These are phyloP conservation scores for Aulostomus chinensis DNA, from an alignment of 2,797 vertebrate species.

Conservation along the genomic window DNA sequence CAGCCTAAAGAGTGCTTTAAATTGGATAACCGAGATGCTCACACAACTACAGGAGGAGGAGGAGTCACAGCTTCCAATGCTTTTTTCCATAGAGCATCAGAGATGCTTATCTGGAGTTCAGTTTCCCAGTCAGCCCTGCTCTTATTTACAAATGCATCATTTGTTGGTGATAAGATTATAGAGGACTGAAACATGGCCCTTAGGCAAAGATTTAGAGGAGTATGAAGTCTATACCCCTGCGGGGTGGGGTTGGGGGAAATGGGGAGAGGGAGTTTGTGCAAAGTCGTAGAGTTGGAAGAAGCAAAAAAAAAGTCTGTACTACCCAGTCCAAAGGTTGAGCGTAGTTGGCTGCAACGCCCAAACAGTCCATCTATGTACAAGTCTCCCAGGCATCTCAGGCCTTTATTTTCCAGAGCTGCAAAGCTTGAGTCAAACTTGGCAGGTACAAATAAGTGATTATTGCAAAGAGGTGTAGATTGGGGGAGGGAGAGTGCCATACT, in stretches of 20 bases:
- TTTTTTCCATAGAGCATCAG: no score
- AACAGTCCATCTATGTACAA: neutral
- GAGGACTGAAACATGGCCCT: neutral
- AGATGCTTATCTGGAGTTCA: no score
- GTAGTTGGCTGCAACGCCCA: neutral
- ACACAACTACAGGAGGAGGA: slow-evolving; percentile 1
- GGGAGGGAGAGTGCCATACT: neutral
- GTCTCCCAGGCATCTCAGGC: neutral
- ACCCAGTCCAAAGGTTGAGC: neutral
- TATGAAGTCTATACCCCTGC: neutral
- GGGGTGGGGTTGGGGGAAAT: neutral
- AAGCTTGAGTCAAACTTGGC: neutral
- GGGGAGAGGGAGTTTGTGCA: neutral
- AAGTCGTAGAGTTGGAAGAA: neutral
- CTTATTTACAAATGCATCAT: neutral
- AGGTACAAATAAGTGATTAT: neutral
- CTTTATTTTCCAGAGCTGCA: neutral
- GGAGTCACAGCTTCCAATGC: no score
- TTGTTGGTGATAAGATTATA: neutral
- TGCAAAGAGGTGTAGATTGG: neutral
- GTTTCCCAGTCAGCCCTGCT: no score
- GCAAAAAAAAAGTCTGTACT: neutral
- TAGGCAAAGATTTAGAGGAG: neutral
- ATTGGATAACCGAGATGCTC: neutral
- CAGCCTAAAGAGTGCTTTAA: neutral